Evolutionary conservation across 2,797 vertebrate species (phyloP).

Genomic region (Rhadinocentrus ornatus): DNA sequence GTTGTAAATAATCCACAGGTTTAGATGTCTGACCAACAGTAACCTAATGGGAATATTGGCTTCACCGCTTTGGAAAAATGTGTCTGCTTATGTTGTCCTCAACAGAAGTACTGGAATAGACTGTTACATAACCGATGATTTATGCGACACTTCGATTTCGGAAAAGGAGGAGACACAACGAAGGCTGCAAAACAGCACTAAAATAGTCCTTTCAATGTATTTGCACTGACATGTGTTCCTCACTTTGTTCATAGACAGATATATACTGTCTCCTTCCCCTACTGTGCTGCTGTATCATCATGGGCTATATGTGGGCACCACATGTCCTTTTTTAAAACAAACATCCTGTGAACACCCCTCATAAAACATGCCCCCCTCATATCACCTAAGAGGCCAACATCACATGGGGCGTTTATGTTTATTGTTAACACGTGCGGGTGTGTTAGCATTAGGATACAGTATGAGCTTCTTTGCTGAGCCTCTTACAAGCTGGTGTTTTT

Average conservation of each 20-base stretch:
- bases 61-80: conserved; percentile 30
- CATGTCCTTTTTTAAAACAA: conserved; percentile 18
- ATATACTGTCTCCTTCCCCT: background rate
- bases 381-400: background rate
- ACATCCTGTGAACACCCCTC: conserved; percentile 2
- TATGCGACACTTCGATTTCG: conserved; percentile 28
- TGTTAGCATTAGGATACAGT: background rate
- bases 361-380: conserved; percentile 6
- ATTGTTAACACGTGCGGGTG: background rate
- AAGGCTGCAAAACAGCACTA: conserved; percentile 7
- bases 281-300: background rate
- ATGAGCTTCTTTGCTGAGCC: background rate
- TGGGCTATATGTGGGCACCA: conserved; percentile 6
- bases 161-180: conserved; percentile 1
- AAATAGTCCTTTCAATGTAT: conserved; percentile 20
- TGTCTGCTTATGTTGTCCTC: conserved; percentile 30
- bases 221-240: conserved; percentile 3
- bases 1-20: conserved; percentile 12
- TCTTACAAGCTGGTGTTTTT: background rate
- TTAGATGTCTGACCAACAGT: background rate
- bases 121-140: conserved; percentile 51
- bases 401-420: background rate
- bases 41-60: conserved; percentile 29
- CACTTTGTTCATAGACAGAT: background rate
- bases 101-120: conserved; percentile 29